Base-by-base conservation (phyloP, 2,113 vertebrate species). In the Chamaetylas fuelleborni region DNA sequence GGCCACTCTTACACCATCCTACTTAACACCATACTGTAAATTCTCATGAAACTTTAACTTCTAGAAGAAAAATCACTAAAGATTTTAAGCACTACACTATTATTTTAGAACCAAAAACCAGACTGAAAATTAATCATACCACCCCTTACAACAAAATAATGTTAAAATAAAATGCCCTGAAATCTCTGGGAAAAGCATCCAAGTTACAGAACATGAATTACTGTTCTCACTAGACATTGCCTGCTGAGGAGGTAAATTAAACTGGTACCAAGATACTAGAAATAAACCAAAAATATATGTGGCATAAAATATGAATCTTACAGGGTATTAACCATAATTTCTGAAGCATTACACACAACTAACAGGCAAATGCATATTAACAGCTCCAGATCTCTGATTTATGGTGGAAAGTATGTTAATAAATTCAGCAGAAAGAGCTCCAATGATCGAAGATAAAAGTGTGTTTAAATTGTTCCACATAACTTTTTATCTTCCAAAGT, bases 261-360 rank as follows among this genome's bases (percentile, higher is more conserved):
- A 86, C 51, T 71, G 56, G 89, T 86, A 69, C 58, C 33, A 86
- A 91, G 77, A 77, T 23, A 77, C 42, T 29, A 87, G 71, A 91
- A 81, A 66, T 42, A 71, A 76, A 74, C 64, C 36, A 78, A 28
- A 86, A 78, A 61, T 61, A 61, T 6, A 43, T 16, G 38, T 45
- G 48, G n/a, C 48, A 64, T 88, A 79, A 89, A 92, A 85, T 36
- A 28, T 64, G 33, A 43, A 70, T 20, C 38, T 38, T 58, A 66
- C 47, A 81, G 34, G 9, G 34, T 84, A 78, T 50, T 58, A 88
- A 58, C 15, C 19, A 7, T 36, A 40, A 86, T 31, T 89, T 78
- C 66, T 79, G 64, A 66, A 76, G 40, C 66, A 71, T 38, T 56
- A 54, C 70, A 66, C 36, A 72, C 12, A 64, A 64, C 11, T 42